Evolutionary conservation across 2,888 invertebrate species (phyloP), one percentile per base, ranked within the genome.

Genomic region (Philopedon plagiatum): DNA sequence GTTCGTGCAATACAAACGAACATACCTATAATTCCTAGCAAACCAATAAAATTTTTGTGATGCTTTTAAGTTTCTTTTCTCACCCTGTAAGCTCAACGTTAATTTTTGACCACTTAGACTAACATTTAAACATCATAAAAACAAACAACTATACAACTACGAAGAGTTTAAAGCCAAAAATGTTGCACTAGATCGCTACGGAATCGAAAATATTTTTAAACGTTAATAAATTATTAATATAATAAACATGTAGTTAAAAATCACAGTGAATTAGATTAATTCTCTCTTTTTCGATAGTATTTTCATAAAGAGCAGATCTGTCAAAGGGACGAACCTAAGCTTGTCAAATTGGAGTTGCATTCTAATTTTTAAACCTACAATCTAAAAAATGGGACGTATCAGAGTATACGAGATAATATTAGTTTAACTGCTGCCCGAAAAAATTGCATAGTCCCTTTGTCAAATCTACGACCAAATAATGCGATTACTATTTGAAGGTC

Each of bases 221-320:
- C 34, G 34, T 34, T 61, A 60, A 19, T 29, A 34, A 56, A 63
- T 23, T 66, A 46, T 46, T 68, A 65, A 41, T 56, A 29, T 23
- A 41, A 69, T 56, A 39, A 57, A 73, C 54, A 51, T 23, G 37
- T 46, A 61, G 51, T 39, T 57, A 62, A 68, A 68, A 69, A 73
- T 73, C 73, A 73, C 73, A 73, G 73, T 73, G 51, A 67, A 72
- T 72, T 72, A 72, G 57, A 54, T 67, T 67, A 62, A 15, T 62
- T 61, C 29, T 11, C 19, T 57, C 15, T 44, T 29, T 32, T 7
- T 46, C 46, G 7, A 46, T 7, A n/a, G n/a, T 32, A 32, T 32
- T 2, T 32, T 34, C 11, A n/a, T 2, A 11, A 34, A n/a, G 34
- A 7, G 34, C n/a, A 3, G 34, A 34, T 34, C 7, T n/a, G n/a